phyloP scores from a whole-genome alignment of 2,888 invertebrate species.

The Venustoraphidia nigricollis region DNA sequence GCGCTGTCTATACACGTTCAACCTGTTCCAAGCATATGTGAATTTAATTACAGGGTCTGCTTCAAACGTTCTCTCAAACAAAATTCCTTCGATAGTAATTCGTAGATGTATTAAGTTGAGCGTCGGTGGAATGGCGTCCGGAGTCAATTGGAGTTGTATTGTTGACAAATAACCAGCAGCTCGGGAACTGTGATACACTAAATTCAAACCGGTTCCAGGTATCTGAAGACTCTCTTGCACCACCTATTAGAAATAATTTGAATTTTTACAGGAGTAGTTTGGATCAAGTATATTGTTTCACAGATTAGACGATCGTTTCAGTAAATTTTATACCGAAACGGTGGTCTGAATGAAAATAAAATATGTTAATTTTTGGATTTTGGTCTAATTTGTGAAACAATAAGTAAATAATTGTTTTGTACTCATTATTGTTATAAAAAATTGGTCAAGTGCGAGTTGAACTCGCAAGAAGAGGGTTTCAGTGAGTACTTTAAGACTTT shows the following conservation, averaged over 20 bases:
- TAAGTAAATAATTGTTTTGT: neutral
- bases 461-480: too few species aligned
- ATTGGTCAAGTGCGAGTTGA: too few species aligned
- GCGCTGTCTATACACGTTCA: constrained; percentile 90
- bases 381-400: too few species aligned
- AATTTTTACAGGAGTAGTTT: too few species aligned
- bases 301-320: too few species aligned
- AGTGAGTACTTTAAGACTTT: too few species aligned
- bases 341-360: too few species aligned
- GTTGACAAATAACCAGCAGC: constrained; percentile 88
- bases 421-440: neutral
- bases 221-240: constrained; percentile 90
- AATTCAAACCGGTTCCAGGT: constrained; percentile 85
- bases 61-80: constrained; percentile 86
- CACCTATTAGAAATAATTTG: constrained; percentile 40
- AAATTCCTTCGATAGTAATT: constrained; percentile 88
- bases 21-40: constrained; percentile 93
- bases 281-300: too few species aligned
- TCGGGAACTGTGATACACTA: constrained; percentile 92
- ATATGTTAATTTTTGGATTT: too few species aligned
- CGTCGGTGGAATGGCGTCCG: constrained; percentile 63
- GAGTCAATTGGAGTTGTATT: constrained; percentile 80
- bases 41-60: constrained; percentile 94
- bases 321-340: too few species aligned
- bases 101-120: constrained; percentile 78